Base-by-base conservation (phyloP, 2,888 invertebrate genomes). In the Calliphora vomitoria region DNA sequence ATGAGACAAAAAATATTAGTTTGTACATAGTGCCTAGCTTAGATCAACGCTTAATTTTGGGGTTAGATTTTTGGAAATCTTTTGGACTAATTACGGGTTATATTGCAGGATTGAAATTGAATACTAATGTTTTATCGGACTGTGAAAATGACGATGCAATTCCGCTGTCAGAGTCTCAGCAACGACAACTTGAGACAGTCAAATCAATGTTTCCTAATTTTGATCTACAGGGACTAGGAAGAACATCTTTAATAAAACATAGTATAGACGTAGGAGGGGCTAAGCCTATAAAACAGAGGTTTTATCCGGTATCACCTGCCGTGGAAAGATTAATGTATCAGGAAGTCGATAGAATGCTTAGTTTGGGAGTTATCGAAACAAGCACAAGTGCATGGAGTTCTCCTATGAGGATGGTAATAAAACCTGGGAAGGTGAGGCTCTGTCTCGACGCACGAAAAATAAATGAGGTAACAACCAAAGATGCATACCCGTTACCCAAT, bases 321-420 rank as follows among this genome's bases (percentile, higher is more conserved):
- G 82, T 88, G 10, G 88, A 89, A 72, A 76, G 75, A 64, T n/a
- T 84, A 10, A 64, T 89, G 47, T 88, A 72, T 58, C 55, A 69
- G 4, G 91, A 92, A 82, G 85, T 92, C 1, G 91, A 92, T 35
- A 68, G 89, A 2, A 92, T 92, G 91, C 41, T 92, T 15, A 58
- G 47, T 1, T 71, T 89, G 4, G 90, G 89, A 1, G 89, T 92
- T 0, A 89, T 92, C 2, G 91, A 92, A 62, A 89, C 86, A 8
- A 90, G 89, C 0, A 74, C 78, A 0, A 68, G 68, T 6, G 62
- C 81, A 1, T 78, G 85, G 85, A 82, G 76, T 44, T 75, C 53
- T 11, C 80, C 75, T 3, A 69, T 75, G 74, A 13, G 74, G 0
- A 10, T 81, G 13, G 71, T 85, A 3, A 18, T 74, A n/a, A 74